Percentiles rank a stretch among this genome's conserved stretches.
phyloP scores from a whole-genome alignment of 2,888 invertebrate genomes.

The Meganola albula region DNA sequence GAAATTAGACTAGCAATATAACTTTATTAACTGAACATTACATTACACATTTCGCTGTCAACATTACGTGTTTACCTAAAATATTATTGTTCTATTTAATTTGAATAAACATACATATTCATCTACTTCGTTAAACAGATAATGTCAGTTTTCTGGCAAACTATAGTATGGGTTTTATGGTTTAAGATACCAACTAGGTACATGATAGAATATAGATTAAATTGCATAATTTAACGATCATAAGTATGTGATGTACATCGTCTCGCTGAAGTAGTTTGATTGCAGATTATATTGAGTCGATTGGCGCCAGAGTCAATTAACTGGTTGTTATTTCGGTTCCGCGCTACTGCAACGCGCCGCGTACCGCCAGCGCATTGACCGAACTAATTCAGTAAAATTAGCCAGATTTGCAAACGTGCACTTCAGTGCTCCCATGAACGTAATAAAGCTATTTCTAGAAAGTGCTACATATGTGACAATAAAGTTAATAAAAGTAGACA shows the following conservation, averaged over 20 bases:
- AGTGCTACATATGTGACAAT: too few species aligned
- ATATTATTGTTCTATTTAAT: too few species aligned
- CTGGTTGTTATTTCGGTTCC: constrained; percentile 56
- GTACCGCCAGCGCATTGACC: constrained; percentile 62
- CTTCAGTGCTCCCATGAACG: constrained; percentile 49
- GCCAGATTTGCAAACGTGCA: constrained; percentile 51
- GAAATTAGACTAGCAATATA: too few species aligned
- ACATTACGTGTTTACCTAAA: too few species aligned
- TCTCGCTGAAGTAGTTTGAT: constrained; percentile 45
- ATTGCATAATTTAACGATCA: constrained; percentile 21
- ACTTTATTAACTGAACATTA: too few species aligned
- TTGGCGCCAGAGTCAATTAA: constrained; percentile 62
- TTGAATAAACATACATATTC: too few species aligned
- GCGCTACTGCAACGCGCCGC: constrained; percentile 17
- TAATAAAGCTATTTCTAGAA: constrained; percentile 54
- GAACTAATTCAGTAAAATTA: constrained; percentile 56
- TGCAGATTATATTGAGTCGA: constrained; percentile 44
- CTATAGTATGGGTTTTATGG: too few species aligned
- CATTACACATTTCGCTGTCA: too few species aligned
- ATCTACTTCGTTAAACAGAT: too few species aligned
- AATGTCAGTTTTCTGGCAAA: too few species aligned
- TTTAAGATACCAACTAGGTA: too few species aligned
- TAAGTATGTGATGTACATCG: constrained; percentile 28
- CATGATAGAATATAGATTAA: not conserved
- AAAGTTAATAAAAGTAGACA: too few species aligned